Conservation (phyloP, 2,888 invertebrate genomes). For the Drosophila koepferae region DNA sequence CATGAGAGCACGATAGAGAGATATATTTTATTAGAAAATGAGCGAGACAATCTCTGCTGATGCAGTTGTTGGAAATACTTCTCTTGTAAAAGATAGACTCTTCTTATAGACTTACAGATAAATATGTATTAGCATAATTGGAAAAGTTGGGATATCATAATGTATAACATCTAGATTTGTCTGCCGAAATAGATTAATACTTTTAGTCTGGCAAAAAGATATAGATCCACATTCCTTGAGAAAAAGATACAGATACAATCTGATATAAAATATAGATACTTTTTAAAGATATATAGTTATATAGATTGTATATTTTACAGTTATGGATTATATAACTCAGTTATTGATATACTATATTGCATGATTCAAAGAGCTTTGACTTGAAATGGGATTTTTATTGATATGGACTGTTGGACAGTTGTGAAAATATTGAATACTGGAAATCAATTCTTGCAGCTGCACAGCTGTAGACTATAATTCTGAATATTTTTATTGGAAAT, state of each 20-base stretch:
- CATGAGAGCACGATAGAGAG: too few species aligned
- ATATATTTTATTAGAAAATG: too few species aligned
- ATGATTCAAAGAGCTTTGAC: not conserved
- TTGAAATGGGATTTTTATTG: constrained; percentile 11
- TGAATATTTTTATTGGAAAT: not conserved
- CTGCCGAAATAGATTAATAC: not conserved
- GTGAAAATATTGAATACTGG: not conserved
- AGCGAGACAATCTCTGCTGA: too few species aligned
- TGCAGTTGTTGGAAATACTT: too few species aligned
- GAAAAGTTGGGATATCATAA: too few species aligned
- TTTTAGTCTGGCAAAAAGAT: not conserved
- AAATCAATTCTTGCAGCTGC: constrained; percentile 7
- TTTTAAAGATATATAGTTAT: too few species aligned
- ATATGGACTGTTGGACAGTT: constrained; percentile 22
- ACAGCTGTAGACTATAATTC: constrained; percentile 1
- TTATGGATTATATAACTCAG: too few species aligned
- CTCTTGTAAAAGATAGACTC: too few species aligned
- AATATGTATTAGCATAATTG: too few species aligned
- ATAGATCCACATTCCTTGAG: not conserved
- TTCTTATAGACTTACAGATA: too few species aligned
- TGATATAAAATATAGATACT: not conserved
- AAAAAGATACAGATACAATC: not conserved
- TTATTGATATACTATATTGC: not conserved
- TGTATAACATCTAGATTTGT: too few species aligned
- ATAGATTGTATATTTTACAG: too few species aligned